phyloP scores from a whole-genome alignment of 1,140 invertebrate species.

The Saccostrea glomerata region DNA sequence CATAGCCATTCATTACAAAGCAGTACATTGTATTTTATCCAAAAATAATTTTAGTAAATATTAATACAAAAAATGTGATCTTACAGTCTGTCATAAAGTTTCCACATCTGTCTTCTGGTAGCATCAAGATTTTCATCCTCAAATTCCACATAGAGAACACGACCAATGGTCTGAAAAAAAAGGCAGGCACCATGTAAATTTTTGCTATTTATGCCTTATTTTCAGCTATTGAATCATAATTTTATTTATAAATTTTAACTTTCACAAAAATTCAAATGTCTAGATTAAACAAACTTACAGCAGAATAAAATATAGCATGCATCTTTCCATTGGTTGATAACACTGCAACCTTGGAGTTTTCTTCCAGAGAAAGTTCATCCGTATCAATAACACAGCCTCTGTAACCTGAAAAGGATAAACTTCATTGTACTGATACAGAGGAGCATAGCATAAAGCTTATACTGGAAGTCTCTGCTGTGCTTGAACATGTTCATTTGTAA shows the following conservation, averaged over 20 bases:
- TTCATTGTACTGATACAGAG: neutral
- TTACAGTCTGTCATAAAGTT: slow-evolving; percentile 59
- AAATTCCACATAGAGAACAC: slow-evolving; percentile 51
- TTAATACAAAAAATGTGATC: neutral
- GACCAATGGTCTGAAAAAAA: slow-evolving; percentile 51
- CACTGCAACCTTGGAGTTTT: slow-evolving; percentile 46
- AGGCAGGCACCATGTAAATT: too few relatives aligned
- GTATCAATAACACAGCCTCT: slow-evolving; percentile 49
- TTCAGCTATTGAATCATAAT: too few relatives aligned
- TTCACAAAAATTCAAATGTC: neutral
- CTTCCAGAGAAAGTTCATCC: slow-evolving; percentile 28
- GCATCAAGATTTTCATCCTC: slow-evolving; percentile 55
- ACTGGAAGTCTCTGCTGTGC: too few relatives aligned
- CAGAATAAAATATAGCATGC: slow-evolving; percentile 56
- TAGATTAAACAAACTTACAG: slow-evolving; percentile 47
- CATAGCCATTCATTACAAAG: too few relatives aligned
- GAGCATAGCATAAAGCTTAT: too few relatives aligned
- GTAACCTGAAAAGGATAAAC: slow-evolving; percentile 38
- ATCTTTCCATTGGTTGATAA: slow-evolving; percentile 58
- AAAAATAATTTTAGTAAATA: too few relatives aligned
- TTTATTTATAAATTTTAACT: too few relatives aligned
- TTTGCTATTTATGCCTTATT: too few relatives aligned
- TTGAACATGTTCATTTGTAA: too few relatives aligned
- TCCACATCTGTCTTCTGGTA: slow-evolving; percentile 57
- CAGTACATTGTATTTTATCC: too few relatives aligned